Evolutionary conservation across 2,797 vertebrate species (phyloP).

Genomic region (Fistularia commersonii): DNA sequence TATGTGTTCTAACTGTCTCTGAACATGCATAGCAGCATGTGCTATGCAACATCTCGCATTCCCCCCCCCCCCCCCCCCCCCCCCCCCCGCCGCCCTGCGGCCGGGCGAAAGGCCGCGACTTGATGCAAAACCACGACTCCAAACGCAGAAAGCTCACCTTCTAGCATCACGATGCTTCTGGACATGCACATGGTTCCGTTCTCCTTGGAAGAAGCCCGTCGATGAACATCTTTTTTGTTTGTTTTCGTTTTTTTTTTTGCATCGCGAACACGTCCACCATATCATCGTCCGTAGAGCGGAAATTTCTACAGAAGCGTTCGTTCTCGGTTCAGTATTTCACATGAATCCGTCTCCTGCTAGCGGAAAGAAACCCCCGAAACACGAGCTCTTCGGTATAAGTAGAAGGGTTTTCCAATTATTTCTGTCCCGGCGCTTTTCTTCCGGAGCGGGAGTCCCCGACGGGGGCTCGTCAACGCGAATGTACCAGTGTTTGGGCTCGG

Average conservation of each 20-base stretch:
- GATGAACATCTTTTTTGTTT: constrained; percentile 37
- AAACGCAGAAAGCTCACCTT: constrained; percentile 60
- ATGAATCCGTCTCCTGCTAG: constrained; percentile 31
- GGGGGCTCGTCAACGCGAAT: constrained; percentile 53
- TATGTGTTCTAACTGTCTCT: constrained; percentile 71
- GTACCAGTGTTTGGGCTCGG: constrained; percentile 61
- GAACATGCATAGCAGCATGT: constrained; percentile 79
- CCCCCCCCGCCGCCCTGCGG: constrained; percentile 52
- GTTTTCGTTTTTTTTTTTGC: constrained; percentile 31
- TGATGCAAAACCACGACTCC: constrained; percentile 67
- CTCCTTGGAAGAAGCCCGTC: constrained; percentile 43
- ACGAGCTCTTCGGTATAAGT: constrained; percentile 44
- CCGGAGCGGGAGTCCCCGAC: constrained; percentile 42
- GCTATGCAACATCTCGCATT: constrained; percentile 72
- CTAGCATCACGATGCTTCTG: constrained; percentile 52
- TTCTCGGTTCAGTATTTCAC: constrained; percentile 54
- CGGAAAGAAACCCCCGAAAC: constrained; percentile 21
- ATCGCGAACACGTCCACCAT: constrained; percentile 35
- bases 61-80: constrained; percentile 61
- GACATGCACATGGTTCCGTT: constrained; percentile 51
- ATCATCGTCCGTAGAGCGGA: constrained; percentile 46
- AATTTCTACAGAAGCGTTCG: constrained; percentile 45
- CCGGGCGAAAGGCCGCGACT: constrained; percentile 35
- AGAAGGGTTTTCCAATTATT: constrained; percentile 41
- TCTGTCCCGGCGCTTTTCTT: constrained; percentile 52